phyloP scores from a whole-genome alignment of 2,888 invertebrate genomes.

The Adelphocoris suturalis region DNA sequence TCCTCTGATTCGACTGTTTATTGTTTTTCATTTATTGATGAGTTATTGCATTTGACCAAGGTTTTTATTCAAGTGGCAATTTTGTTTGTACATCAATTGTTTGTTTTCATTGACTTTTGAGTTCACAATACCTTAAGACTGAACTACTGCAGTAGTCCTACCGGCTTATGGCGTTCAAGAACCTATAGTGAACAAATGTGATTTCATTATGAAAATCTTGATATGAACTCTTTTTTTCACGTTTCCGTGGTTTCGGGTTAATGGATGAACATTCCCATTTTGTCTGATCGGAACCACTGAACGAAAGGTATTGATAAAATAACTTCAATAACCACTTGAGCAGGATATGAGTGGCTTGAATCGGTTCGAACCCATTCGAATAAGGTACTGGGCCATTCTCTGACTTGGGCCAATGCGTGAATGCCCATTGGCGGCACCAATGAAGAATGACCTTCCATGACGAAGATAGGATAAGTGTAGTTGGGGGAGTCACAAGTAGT shows the following conservation, averaged over 20 bases:
- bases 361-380: background rate
- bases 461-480: too few species aligned
- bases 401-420: background rate
- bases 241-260: background rate
- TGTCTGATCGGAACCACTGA: background rate
- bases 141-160: background rate
- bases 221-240: background rate
- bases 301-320: background rate
- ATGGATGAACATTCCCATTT: conserved; percentile 36
- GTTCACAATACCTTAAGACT: conserved; percentile 15
- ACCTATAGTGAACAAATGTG: background rate
- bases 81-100: background rate
- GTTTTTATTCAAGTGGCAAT: background rate
- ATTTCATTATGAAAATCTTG: background rate
- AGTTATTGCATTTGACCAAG: background rate
- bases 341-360: too few species aligned
- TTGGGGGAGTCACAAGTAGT: too few species aligned
- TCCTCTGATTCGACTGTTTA: background rate
- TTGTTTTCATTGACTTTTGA: background rate
- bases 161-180: background rate
- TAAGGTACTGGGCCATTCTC: background rate
- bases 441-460: too few species aligned
- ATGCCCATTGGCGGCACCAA: background rate
- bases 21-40: background rate
- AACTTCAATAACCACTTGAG: too few species aligned